Base-by-base conservation (phyloP, 2,113 vertebrate species). In the Alces alces region DNA sequence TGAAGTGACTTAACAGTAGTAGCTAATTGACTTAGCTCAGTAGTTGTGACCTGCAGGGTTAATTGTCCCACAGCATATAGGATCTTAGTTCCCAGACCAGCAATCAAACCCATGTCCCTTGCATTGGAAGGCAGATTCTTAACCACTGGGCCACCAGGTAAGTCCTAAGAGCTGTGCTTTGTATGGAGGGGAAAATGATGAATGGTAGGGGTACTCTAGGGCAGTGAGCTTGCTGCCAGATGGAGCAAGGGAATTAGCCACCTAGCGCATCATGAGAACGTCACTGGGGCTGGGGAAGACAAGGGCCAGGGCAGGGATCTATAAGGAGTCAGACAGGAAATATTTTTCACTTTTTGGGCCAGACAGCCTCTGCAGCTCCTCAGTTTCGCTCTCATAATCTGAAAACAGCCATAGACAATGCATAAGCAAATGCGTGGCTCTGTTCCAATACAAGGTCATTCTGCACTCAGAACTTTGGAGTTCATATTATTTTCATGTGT, bases 381-480 rank as follows among this genome's bases (percentile, higher is more conserved):
- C 39, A 27, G 2, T 47, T 45, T 58, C 27, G 39, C 11, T 33
- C 7, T 6, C n/a, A 16, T 3, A 1, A 21, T n/a, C 15, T 8
- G 3, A 47, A 45, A 23, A 27, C 43, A n/a, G 61, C 39, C 23
- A 0, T 2, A 1, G 33, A 25, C 27, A 0, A 9, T 9, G 30
- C 4, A 2, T 2, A 19, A 17, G 39, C 70, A 12, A 4, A 3
- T 12, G 15, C 3, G 27, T 0, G 55, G 15, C 47, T 23, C 11
- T 21, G 7, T 66, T 45, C 25, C 50, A 14, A 6, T 13, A 39
- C 25, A 30, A n/a, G 66, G 28, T 47, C 16, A 19, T 27, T 61
- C 13, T 1, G 23, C 11, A 27, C 28, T 16, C 43, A 11, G 93
- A 66, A 27, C 28, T 33, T 7, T 8, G 50, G 15, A 5, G 57